These are phyloP conservation scores for Baccha elongata DNA, from an alignment of 2,888 invertebrate species.

Conservation along the genomic window DNA sequence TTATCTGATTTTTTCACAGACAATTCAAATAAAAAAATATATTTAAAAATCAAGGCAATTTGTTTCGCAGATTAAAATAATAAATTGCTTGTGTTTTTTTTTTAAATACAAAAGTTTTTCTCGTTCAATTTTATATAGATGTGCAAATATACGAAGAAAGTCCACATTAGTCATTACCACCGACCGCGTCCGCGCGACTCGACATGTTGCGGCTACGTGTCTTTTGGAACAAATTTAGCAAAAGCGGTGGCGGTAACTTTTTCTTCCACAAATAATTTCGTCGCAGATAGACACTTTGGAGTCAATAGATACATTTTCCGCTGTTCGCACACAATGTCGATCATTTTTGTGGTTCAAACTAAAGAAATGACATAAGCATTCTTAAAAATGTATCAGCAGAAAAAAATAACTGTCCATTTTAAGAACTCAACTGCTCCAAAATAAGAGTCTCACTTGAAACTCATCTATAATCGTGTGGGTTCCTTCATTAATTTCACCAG, in stretches of 20 bases:
- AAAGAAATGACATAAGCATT: constrained; percentile 60
- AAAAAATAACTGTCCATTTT: constrained; percentile 49
- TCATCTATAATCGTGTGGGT: constrained; percentile 58
- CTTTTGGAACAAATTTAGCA: constrained; percentile 38
- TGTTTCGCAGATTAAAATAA: constrained; percentile 51
- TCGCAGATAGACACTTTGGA: constrained; percentile 62
- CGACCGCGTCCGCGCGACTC: not conserved
- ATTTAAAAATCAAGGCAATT: constrained; percentile 38
- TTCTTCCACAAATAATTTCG: constrained; percentile 43
- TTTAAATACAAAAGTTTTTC: constrained; percentile 26
- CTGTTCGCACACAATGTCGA: not conserved
- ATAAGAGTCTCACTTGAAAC: constrained; percentile 47
- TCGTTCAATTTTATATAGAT: not conserved
- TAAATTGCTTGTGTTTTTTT: constrained; percentile 58
- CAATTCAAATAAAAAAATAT: constrained; percentile 23
- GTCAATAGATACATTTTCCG: constrained; percentile 29
- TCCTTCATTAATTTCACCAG: constrained; percentile 64
- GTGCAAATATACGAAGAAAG: constrained; percentile 17
- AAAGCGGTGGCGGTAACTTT: not conserved
- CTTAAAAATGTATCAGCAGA: constrained; percentile 1
- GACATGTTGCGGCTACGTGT: constrained; percentile 58
- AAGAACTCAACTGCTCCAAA: constrained; percentile 34
- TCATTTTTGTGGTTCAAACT: constrained; percentile 10
- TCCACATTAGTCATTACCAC: not conserved
- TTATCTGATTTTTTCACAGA: constrained; percentile 36